Evolutionary conservation across 2,113 vertebrate species (phyloP), one percentile per base, ranked within the genome.

Genomic region (Reinhardtius hippoglossoides): DNA sequence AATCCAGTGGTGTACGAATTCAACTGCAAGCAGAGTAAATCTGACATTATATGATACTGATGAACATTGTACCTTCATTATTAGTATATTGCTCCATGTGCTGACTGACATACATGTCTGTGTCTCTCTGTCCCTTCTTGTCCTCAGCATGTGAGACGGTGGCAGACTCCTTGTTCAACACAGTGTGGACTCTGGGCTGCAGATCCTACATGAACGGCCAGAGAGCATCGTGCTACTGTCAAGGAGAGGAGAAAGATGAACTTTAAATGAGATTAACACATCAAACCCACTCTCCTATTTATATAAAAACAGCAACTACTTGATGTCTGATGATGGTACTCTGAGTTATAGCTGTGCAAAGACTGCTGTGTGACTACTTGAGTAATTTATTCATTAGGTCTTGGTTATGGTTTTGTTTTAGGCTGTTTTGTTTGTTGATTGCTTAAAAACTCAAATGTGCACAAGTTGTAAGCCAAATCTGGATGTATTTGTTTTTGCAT

Each of bases 141-240:
- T 78, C 46, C 24, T 58, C 85, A 99, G 98, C 97, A 1, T 99
- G 98, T 20, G 98, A 99, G 67, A 94, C 96, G 0, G 83, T 99
- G 4, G 98, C 95, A 3, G 97, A 99, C 80, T 96, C 97, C 0
- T 94, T 99, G 87, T 99, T 98, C 92, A 98, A 98, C 13, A 96
- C 97, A 0, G 96, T 99, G 65, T 98, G 97, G 97, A 98, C 97
- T 14, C 88, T 99, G 90, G 98, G 98, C 88, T 99, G 98, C 94
- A 95, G 96, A 50, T 96, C 98, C 74, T 99, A 97, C 94, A 99
- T 99, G 98, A 99, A 98, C 91, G 98, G 97, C 88, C 98, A 99
- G 81, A 93, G 98, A 68, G 94, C 96, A 1, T 94, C 97, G 1
- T 99, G 98, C 88, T 92, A 93, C 63, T 99, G 98, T 70, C 95